phyloP scores from a whole-genome alignment of 2,113 vertebrate genomes.

The Erythrolamprus reginae region DNA sequence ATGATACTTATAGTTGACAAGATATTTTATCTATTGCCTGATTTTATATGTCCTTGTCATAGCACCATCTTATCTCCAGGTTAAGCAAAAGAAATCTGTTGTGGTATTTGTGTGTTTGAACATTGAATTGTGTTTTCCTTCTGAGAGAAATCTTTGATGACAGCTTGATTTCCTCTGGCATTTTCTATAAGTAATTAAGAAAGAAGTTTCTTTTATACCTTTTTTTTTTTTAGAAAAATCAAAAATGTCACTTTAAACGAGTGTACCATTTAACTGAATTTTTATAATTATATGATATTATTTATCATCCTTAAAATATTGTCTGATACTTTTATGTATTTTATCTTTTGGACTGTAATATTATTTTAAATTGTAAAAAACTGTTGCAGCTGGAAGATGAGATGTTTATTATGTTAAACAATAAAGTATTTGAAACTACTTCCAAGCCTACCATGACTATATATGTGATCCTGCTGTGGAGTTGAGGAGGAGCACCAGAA shows the following conservation, averaged over 20 bases:
- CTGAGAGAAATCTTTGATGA: neutral
- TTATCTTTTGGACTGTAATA: neutral
- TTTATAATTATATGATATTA: neutral
- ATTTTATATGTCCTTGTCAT: neutral
- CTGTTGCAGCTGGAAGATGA: neutral
- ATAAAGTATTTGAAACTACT: neutral
- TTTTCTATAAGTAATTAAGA: no score
- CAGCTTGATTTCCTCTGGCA: no score
- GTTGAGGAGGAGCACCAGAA: no score
- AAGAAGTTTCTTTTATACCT: neutral
- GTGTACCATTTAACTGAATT: neutral
- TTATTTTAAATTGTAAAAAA: neutral
- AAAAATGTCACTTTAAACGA: neutral
- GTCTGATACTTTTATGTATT: neutral
- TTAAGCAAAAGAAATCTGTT: neutral
- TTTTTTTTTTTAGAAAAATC: neutral
- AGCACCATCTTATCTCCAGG: neutral
- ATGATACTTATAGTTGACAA: neutral
- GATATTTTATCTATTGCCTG: neutral
- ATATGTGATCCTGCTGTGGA: slow-evolving; percentile 27
- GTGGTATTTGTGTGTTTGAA: neutral
- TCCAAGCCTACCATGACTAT: neutral
- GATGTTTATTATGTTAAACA: neutral
- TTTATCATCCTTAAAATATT: neutral
- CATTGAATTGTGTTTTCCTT: neutral